These are phyloP conservation scores for Calephelis nemesis DNA, from an alignment of 1,140 invertebrate species.

Conservation along the genomic window DNA sequence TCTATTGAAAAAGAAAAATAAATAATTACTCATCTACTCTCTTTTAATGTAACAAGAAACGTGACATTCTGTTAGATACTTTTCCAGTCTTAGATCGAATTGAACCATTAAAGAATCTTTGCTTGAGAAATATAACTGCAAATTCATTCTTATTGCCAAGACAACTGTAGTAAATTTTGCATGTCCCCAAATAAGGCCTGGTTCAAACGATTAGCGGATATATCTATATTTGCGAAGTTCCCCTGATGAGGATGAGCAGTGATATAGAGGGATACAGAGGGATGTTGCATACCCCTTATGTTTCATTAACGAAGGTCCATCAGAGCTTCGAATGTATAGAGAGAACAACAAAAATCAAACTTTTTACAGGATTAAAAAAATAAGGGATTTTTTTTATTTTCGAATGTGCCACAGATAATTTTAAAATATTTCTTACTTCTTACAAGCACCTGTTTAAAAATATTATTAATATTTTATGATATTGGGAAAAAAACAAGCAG, in stretches of 20 bases:
- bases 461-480: too few species aligned
- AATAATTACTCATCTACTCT: background rate
- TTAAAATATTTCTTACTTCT: too few species aligned
- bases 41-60: background rate
- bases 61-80: background rate
- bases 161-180: constrained; percentile 21
- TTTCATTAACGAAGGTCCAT: constrained; percentile 69
- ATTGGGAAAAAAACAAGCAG: too few species aligned
- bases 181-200: constrained; percentile 23
- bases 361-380: too few species aligned
- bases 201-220: constrained; percentile 49
- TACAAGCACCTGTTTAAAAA: too few species aligned
- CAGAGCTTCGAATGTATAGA: constrained; percentile 43
- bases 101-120: constrained; percentile 6
- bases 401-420: too few species aligned
- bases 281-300: constrained; percentile 69
- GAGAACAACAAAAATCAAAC: constrained; percentile 11
- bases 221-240: constrained; percentile 49
- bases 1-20: too few species aligned
- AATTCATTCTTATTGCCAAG: background rate
- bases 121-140: background rate
- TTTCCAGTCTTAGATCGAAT: background rate
- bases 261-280: constrained; percentile 54
- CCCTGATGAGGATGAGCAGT: constrained; percentile 51
- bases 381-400: too few species aligned